phyloP scores from a whole-genome alignment of 1,140 invertebrate genomes.

The Lineus longissimus region DNA sequence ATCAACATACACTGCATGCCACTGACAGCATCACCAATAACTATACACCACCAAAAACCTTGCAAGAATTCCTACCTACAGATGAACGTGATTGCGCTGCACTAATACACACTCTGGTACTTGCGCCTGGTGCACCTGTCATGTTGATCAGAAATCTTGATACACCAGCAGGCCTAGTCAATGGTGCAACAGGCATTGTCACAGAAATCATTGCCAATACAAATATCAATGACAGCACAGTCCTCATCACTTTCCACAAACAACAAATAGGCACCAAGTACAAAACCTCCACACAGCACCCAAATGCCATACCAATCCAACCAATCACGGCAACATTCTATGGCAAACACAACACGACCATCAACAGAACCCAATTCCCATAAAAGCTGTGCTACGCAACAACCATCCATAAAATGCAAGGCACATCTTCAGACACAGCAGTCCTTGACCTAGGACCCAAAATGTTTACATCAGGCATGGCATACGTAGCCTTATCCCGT shows the following conservation, averaged over 20 bases:
- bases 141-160: neutral
- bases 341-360: neutral
- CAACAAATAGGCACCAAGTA: neutral
- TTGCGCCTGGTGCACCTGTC: neutral
- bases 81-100: neutral
- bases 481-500: neutral
- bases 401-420: constrained; percentile 4
- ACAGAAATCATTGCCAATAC: neutral
- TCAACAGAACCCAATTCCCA: neutral
- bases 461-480: neutral
- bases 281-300: neutral
- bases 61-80: neutral
- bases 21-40: neutral
- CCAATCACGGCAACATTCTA: neutral
- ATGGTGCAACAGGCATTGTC: neutral
- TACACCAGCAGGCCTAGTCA: neutral
- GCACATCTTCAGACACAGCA: neutral
- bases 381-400: neutral
- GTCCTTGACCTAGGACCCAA: neutral
- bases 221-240: neutral
- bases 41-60: neutral
- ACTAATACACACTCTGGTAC: neutral
- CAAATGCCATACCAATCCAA: neutral
- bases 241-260: neutral
- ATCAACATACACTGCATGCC: neutral